Conservation (phyloP, 2,113 vertebrate species). For the Herpailurus yagouaroundi region DNA sequence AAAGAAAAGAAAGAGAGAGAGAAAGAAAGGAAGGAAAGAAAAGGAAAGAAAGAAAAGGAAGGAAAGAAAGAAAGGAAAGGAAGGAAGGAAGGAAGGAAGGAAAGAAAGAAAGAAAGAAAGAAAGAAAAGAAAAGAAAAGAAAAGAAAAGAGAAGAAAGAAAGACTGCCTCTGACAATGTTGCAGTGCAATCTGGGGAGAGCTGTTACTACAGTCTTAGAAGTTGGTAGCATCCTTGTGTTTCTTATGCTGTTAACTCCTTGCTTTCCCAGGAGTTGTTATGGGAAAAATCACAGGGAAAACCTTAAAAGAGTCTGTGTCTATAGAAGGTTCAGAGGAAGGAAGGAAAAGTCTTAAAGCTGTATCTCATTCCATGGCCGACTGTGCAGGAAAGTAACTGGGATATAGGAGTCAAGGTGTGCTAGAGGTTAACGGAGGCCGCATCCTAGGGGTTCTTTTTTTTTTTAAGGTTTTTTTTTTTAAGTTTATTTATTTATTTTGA, state of each 20-base stretch:
- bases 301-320: constrained; percentile 11
- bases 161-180: background rate
- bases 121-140: too few relatives aligned
- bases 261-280: background rate
- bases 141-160: too few relatives aligned
- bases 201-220: background rate
- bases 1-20: too few relatives aligned
- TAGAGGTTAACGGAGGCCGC: background rate
- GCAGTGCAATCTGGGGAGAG: background rate
- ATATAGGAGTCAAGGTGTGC: background rate
- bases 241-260: background rate
- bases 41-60: too few relatives aligned
- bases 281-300: constrained; percentile 28
- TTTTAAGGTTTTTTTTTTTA: too few relatives aligned
- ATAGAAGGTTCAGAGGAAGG: background rate
- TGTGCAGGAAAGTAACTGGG: background rate
- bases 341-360: background rate
- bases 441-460: background rate
- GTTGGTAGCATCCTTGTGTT: background rate
- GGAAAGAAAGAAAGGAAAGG: too few relatives aligned
- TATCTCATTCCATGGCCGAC: background rate
- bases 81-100: too few relatives aligned
- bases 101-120: too few relatives aligned
- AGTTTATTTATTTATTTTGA: background rate
- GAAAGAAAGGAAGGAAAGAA: too few relatives aligned